Base-by-base conservation (phyloP, 2,888 invertebrate species). In the Atherix ibis region DNA sequence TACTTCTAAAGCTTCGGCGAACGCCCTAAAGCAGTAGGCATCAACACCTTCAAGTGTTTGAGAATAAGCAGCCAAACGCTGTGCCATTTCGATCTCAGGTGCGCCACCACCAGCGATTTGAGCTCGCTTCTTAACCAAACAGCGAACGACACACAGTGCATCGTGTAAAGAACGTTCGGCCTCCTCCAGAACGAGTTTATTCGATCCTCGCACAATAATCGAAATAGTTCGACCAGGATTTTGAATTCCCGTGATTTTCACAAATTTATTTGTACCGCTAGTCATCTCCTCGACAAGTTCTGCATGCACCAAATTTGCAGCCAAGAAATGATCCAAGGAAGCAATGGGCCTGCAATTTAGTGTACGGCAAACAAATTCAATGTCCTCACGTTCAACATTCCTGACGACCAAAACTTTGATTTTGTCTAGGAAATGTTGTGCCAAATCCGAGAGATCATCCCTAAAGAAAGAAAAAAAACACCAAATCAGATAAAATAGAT, bases 381-480 rank as follows among this genome's bases (percentile, higher is more conserved):
- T 85, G 50, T 99, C 97, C 58, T 97, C 97, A 34, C 98, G 75
- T 61, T 99, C 98, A 36, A 99, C 75, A 54, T 99, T 97, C 61
- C 92, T 95, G 33, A 98, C 76, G 2, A 97, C 95, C 80, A 98
- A 82, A 35, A 94, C 91, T 62, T 99, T 99, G 58, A 97, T 89
- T 67, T 98, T 98, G 54, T 95, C 94, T 46, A 99, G 67, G 65
- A 97, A 98, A 58, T 99, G 98, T 46, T 97, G 71, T 2, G 97
- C 97, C 50, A 98, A 65, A 60, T 99, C 97, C 45, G 87, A 94
- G 14, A 98, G 73, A 5, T 97, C 95, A 70, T 98, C 98, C 46
- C 95, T 82, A 54, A 1, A 34, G 22, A 10, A 13, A 35, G 13
- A 27, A 9, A n/a, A n/a, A n/a, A n/a, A n/a, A n/a, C n/a, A n/a